A percentile compares a stretch with the other conserved stretches of the same genome.
These are phyloP conservation scores for Latrodectus hesperus DNA, from an alignment of 2,888 invertebrate species.

Conservation along the genomic window DNA sequence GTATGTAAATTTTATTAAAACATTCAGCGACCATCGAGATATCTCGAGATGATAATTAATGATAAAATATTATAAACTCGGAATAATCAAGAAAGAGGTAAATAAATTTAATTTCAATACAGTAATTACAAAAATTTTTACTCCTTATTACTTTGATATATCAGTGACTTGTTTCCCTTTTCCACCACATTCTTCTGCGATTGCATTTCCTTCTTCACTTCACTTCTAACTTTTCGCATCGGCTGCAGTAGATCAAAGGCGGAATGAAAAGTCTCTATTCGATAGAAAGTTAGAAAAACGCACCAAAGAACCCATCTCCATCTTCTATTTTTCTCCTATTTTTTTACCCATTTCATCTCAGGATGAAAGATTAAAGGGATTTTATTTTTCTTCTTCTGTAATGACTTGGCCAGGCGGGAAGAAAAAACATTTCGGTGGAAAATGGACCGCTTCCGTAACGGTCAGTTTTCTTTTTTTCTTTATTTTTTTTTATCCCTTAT, in stretches of 20 bases:
- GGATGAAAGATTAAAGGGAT: conserved; percentile 63
- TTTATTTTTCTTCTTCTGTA: conserved; percentile 66
- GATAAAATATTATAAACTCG: too few species aligned
- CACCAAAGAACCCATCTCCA: conserved; percentile 13
- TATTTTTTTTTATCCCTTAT: background rate
- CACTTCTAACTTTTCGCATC: conserved; percentile 50
- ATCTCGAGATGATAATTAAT: too few species aligned
- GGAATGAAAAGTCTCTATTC: conserved; percentile 67
- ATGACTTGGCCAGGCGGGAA: conserved; percentile 45
- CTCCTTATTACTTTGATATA: background rate
- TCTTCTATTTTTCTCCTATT: conserved; percentile 24
- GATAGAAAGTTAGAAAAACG: conserved; percentile 64
- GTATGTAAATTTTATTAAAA: too few species aligned
- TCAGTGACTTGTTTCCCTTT: conserved; percentile 19
- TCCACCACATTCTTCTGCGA: background rate
- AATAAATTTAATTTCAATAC: background rate
- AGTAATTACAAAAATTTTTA: background rate
- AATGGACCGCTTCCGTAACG: conserved; percentile 58
- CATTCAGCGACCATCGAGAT: too few species aligned
- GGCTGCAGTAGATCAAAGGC: conserved; percentile 64
- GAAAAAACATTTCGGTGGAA: conserved; percentile 38
- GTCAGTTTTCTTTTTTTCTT: conserved; percentile 57
- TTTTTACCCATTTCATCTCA: conserved; percentile 50
- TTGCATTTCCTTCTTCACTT: conserved; percentile 48
- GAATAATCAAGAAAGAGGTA: background rate